phyloP scores from a whole-genome alignment of 2,797 vertebrate genomes.

The Hydrolagus colliei region DNA sequence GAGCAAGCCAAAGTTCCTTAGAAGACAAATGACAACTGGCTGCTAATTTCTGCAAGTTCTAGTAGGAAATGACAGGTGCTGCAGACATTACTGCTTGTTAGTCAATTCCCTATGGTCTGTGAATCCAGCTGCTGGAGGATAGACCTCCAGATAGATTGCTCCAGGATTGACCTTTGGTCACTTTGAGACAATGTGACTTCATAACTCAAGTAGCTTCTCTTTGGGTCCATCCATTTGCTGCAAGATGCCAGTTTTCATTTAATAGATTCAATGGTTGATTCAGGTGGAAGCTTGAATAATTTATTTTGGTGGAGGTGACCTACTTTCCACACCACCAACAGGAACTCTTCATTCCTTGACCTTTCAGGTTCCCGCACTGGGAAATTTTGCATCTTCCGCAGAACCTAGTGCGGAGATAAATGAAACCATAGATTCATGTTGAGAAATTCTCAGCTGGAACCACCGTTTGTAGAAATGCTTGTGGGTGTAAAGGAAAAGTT shows the following conservation, averaged over 20 bases:
- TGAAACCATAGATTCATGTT: background rate
- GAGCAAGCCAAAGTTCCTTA: no score
- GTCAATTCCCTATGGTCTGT: slow-evolving; percentile 38
- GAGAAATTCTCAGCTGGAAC: background rate
- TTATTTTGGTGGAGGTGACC: slow-evolving; percentile 38
- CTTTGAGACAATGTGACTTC: slow-evolving; percentile 35
- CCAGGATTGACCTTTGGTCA: slow-evolving; percentile 38
- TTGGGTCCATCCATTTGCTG: background rate
- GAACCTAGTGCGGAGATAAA: background rate
- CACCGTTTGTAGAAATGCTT: slow-evolving; percentile 17
- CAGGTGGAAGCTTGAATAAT: slow-evolving; percentile 34
- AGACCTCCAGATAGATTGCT: slow-evolving; percentile 26
- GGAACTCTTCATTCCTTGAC: slow-evolving; percentile 33
- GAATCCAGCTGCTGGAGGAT: slow-evolving; percentile 41
- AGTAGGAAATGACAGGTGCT: slow-evolving; percentile 17
- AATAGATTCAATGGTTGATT: slow-evolving; percentile 38
- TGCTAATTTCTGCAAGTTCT: background rate
- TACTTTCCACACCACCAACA: slow-evolving; percentile 27
- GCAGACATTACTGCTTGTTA: slow-evolving; percentile 3
- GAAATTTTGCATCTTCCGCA: slow-evolving; percentile 11
- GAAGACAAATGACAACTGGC: background rate
- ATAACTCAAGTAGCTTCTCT: slow-evolving; percentile 22
- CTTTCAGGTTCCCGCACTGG: slow-evolving; percentile 15
- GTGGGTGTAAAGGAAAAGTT: slow-evolving; percentile 31
- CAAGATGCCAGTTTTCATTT: slow-evolving; percentile 12